Percentiles rank a stretch among this genome's conserved stretches.
Conservation (phyloP, 92 coral and sea anemone species). For the Parazoanthus darwini region DNA sequence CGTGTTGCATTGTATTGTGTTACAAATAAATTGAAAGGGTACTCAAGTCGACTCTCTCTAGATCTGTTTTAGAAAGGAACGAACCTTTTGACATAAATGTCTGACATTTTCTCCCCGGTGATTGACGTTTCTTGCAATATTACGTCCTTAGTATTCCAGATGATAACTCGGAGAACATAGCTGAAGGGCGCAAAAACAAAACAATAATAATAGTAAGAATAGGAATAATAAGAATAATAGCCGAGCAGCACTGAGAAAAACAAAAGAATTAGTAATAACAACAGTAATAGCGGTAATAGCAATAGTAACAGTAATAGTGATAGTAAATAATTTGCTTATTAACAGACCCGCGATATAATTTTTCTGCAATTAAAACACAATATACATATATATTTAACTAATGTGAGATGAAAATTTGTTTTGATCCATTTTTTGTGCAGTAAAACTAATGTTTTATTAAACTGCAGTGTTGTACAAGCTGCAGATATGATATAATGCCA, state of each 20-base stretch:
- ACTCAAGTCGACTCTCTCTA: neutral
- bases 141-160: constrained; percentile 94
- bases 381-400: too few relatives aligned
- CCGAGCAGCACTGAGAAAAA: too few relatives aligned
- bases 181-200: constrained; percentile 41
- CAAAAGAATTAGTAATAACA: too few relatives aligned
- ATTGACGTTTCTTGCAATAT: constrained; percentile 88
- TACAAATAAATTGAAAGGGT: too few relatives aligned
- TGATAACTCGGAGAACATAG: constrained; percentile 74
- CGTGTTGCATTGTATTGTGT: too few relatives aligned
- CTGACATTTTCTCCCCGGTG: constrained; percentile 95
- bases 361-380: too few relatives aligned
- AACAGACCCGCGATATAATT: too few relatives aligned
- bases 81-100: constrained; percentile 91
- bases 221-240: neutral
- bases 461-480: neutral
- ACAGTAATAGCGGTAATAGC: too few relatives aligned
- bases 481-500: neutral
- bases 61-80: constrained; percentile 14
- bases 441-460: neutral
- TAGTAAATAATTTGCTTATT: too few relatives aligned
- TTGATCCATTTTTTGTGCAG: neutral
- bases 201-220: neutral
- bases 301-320: too few relatives aligned
- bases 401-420: too few relatives aligned